Conservation (phyloP, 2,113 vertebrate species). For the Varanus komodoensis region DNA sequence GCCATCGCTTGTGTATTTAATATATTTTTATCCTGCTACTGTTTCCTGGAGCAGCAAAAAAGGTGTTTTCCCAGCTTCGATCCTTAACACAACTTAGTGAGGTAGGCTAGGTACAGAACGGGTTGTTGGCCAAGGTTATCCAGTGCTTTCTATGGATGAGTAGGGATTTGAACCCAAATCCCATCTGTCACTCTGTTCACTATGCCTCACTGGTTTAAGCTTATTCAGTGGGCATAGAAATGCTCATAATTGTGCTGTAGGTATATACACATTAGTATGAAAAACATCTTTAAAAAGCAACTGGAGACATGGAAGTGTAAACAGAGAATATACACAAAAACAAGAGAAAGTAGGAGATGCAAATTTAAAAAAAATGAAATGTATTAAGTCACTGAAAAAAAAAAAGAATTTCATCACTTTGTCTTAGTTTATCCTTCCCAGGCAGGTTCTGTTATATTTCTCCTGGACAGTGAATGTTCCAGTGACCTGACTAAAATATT, state of each 20-base stretch:
- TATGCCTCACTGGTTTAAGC: background rate
- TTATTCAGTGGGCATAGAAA: too few relatives aligned
- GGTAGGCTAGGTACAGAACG: background rate
- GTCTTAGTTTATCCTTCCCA: constrained; percentile 48
- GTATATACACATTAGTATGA: background rate
- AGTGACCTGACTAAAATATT: constrained; percentile 43
- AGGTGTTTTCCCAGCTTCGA: background rate
- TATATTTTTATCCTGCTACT: background rate
- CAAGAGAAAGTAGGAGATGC: background rate
- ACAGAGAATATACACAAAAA: constrained; percentile 26
- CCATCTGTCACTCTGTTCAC: background rate
- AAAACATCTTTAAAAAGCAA: constrained; percentile 7
- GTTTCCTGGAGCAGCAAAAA: background rate
- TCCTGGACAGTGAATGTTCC: constrained; percentile 54
- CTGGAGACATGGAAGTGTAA: background rate
- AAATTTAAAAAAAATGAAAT: constrained; percentile 30
- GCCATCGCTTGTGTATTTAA: background rate
- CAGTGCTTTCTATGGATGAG: background rate
- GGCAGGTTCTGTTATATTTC: constrained; percentile 40
- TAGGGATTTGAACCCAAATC: background rate
- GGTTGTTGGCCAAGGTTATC: background rate
- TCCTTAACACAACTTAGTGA: background rate
- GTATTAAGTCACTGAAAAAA: constrained; percentile 56
- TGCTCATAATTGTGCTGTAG: background rate
- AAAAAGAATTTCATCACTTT: constrained; percentile 60